phyloP scores from a whole-genome alignment of 2,797 vertebrate species.

The Meriones psammophilus region DNA sequence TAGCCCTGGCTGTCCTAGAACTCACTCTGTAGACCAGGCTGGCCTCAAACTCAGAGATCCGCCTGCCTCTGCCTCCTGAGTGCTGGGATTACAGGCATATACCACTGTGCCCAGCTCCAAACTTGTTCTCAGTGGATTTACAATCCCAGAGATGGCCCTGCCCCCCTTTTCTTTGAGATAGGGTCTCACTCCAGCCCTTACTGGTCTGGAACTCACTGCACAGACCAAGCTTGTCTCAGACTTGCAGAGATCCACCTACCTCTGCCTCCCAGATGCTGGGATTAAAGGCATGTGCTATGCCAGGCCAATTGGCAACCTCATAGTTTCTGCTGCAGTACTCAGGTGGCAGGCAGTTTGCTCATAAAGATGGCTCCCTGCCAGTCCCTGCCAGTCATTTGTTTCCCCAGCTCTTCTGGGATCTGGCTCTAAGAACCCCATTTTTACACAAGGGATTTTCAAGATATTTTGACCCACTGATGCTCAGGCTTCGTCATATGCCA shows the following conservation, averaged over 20 bases:
- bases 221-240: neutral
- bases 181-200: neutral
- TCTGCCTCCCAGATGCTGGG: neutral
- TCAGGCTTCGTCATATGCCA: neutral
- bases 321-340: slow-evolving; percentile 29
- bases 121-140: neutral
- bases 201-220: neutral
- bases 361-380: slow-evolving; percentile 5
- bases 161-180: neutral
- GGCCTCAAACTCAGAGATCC: neutral
- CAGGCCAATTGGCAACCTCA: neutral
- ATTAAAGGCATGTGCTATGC: neutral
- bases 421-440: neutral
- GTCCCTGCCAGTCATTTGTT: slow-evolving; percentile 27
- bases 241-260: neutral
- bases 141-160: neutral
- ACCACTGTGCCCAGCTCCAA: neutral
- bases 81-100: neutral
- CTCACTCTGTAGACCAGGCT: neutral
- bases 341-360: slow-evolving; percentile 3
- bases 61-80: neutral
- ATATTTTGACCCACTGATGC: neutral
- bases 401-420: neutral
- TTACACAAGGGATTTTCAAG: neutral
- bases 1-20: neutral